Evolutionary conservation across 2,113 vertebrate species (phyloP), one percentile per base, ranked within the genome.

Genomic region (Hiodon tergisus): DNA sequence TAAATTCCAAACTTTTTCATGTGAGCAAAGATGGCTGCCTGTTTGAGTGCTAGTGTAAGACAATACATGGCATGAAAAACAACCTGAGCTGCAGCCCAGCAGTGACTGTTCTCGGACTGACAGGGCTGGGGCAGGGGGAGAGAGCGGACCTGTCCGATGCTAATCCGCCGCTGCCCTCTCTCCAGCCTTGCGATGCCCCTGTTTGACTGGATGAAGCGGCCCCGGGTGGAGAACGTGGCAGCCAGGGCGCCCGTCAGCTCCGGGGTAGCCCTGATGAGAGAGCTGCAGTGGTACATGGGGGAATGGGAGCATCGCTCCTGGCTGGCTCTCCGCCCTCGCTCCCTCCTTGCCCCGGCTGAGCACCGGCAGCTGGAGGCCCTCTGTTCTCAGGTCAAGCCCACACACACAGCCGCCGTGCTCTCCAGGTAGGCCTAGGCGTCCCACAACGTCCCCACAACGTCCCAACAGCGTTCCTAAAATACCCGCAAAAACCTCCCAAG

Each of bases 121-220:
- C 14, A 14, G 13, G 3, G 6, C 31, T 2, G 0, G 10, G 13
- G 66, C 66, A 68, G 13, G 16, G 47, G 52, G 48, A 68, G 66
- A 11, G 5, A 68, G 13, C 2, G 48, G 48, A 11, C 47, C 48
- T 47, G 47, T 68, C 66, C 48, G 13, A n/a, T 13, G 16, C 51
- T 63, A 17, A 63, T n/a, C 1, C 50, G 6, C 31, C 31, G 31
- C 57, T 9, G 13, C 7, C 31, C 17, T 14, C 55, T 31, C 14
- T 50, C 47, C 46, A 50, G 52, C 65, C 72, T 54, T 54, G 86
- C 85, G 79, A 94, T 95, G 93, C 91, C 94, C 55, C 83, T 96
- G 81, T 94, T 95, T 77, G 85, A 90, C 69, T 96, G 94, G 94
- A 94, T 93, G 86, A 96, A 93, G 79, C 88, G 93, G 93, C 79